Base-by-base conservation (phyloP, 37 sponge, comb jelly and placozoan species). In the Ephydatia muelleri region DNA sequence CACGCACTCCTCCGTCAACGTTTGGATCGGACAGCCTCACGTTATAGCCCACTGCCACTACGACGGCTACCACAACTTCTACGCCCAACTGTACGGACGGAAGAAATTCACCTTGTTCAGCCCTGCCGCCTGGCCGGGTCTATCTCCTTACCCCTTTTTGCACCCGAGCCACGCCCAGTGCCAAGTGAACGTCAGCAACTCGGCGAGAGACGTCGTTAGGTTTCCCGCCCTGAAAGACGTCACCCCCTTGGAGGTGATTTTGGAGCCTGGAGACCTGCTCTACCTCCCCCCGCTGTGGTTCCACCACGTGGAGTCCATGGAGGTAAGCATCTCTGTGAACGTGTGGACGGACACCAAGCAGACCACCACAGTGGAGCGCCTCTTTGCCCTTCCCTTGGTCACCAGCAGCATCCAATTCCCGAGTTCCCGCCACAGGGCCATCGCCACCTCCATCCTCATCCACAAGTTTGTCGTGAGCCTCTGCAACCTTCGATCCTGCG, bases 11-110 rank as follows among this genome's bases (percentile, higher is more conserved):
- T 96, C 94, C 16, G 73, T 93, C 73, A 96, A 96, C 65, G 90
- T 84, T 0, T 96, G 97, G 97, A 93, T 96, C 22, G 97, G 97
- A 13, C 94, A 93, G 69, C 92, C 97, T 69, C 67, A 86, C 65
- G 97, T 96, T 16, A 91, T 96, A 57, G 97, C 94, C 47, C 97
- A 96, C 82, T 91, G 92, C 64, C 97, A 96, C 76, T 96, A 93
- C 49, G 97, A 96, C 70, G 94, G 97, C n/a, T 96, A 96, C 79
- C 94, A 96, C 76, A 96, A 96, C 87, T 91, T 96, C 47, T 96
- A 93, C 49, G 88, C 90, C 21, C 97, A 96, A 72, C 86, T 96
- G 11, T 87, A 89, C 67, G 97, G 97, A n/a, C 85, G 66, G 31
- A 96, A 93, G 86, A 82, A 78, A 35, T 96, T 96, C 75, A 89